These are phyloP conservation scores for silkworm (Bombyx mori) DNA, from an alignment of 1,140 invertebrate species.

Conservation along the genomic window ASM3026992v2 NC_085107.1:5347501-5348000, in stretches of 20 bases:
- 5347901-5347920: constrained; percentile 43
- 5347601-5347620: no score
- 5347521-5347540: neutral
- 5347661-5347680: no score
- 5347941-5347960: neutral
- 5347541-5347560: neutral
- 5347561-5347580: neutral
- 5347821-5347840: constrained; percentile 94
- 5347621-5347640: no score
- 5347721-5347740: constrained; percentile 83
- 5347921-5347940: neutral
- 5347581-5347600: no score
- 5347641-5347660: no score
- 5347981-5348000: no score
- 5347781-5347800: constrained; percentile 91
- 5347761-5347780: constrained; percentile 89
- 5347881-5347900: constrained; percentile 81
- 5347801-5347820: constrained; percentile 74
- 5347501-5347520: neutral
- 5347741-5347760: constrained; percentile 87
- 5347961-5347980: no score
- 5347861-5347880: constrained; percentile 87
- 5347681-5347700: neutral
- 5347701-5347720: constrained; percentile 81
- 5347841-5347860: constrained; percentile 91